Conservation (phyloP, 1,140 invertebrate genomes). For the Atta colombica region DNA sequence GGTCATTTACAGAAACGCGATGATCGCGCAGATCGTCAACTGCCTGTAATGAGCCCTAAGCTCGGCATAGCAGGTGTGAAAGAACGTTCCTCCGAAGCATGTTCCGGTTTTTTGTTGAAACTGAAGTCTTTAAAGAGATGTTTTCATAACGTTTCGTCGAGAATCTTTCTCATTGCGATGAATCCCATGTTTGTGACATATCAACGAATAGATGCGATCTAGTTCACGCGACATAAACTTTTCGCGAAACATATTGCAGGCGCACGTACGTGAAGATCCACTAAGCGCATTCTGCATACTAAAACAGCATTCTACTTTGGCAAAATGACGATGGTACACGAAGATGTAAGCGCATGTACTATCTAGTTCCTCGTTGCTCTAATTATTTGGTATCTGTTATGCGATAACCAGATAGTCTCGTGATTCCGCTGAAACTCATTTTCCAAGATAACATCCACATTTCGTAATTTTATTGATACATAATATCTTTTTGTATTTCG, state of each 20-base stretch:
- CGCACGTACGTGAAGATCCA: not conserved
- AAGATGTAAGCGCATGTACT: not conserved
- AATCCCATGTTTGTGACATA: not conserved
- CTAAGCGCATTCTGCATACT: not conserved
- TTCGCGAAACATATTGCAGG: not conserved
- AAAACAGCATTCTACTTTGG: not conserved
- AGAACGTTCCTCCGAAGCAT: constrained; percentile 20
- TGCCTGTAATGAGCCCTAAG: constrained; percentile 31
- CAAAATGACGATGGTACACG: not conserved
- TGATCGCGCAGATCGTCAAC: constrained; percentile 46
- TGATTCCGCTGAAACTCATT: not conserved
- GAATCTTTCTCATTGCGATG: not conserved
- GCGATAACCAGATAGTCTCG: not conserved
- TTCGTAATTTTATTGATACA: not conserved
- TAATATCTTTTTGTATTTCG: not conserved
- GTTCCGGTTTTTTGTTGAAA: constrained; percentile 43
- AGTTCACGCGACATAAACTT: constrained; percentile 13
- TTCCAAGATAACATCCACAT: constrained; percentile 8
- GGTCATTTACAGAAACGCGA: constrained; percentile 10
- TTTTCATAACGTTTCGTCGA: not conserved
- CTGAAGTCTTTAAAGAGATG: not conserved
- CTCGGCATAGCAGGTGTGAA: constrained; percentile 16
- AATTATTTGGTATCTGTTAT: constrained; percentile 48
- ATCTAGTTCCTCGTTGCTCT: constrained; percentile 17
- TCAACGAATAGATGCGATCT: constrained; percentile 16